Evolutionary conservation across 2,113 vertebrate species (phyloP).

Genomic region (Craseonycteris thonglongyai): DNA sequence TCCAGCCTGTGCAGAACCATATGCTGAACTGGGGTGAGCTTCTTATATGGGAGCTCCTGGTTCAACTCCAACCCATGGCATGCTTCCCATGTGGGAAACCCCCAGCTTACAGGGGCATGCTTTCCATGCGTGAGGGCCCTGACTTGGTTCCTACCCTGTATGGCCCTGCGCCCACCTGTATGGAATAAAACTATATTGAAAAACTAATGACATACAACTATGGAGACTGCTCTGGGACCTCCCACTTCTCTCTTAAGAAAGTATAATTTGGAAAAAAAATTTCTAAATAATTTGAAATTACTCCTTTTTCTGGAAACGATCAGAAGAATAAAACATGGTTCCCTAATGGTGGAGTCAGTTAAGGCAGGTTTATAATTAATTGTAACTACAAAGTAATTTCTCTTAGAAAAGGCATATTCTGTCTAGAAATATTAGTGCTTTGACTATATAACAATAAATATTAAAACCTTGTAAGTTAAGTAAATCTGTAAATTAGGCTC

Average conservation of each 20-base stretch:
- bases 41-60: too few species aligned
- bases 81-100: too few species aligned
- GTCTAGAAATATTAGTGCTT: not conserved
- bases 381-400: not conserved
- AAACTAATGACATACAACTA: too few species aligned
- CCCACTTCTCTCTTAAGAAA: not conserved
- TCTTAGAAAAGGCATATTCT: not conserved
- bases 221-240: too few species aligned
- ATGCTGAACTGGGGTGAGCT: too few species aligned
- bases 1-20: too few species aligned
- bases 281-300: not conserved
- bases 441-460: not conserved
- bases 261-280: not conserved
- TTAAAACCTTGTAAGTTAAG: not conserved
- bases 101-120: too few species aligned
- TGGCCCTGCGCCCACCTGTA: too few species aligned
- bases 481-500: not conserved
- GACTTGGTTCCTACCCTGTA: too few species aligned
- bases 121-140: too few species aligned
- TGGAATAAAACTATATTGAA: too few species aligned
- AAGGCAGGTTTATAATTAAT: not conserved
- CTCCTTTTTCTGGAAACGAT: not conserved
- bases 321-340: not conserved
- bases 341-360: not conserved
- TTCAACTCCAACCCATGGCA: too few species aligned